Conservation (phyloP, 2,888 invertebrate species). For the Dichetophora obliterata region DNA sequence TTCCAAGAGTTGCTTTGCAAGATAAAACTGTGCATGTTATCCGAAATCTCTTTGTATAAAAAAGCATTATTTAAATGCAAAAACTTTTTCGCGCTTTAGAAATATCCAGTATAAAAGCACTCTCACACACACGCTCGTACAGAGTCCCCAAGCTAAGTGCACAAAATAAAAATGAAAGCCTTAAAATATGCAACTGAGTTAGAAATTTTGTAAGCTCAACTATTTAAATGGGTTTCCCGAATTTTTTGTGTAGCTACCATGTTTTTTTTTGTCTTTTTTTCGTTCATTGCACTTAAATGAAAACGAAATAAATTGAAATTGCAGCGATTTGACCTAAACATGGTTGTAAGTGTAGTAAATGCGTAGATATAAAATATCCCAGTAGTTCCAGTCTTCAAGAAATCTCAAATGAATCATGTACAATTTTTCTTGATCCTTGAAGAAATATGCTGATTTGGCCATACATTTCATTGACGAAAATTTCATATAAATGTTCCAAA, state of each 20-base stretch:
- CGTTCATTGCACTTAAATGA: constrained; percentile 1
- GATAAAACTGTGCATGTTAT: too few relatives aligned
- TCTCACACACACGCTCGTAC: not conserved
- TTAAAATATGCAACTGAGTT: constrained; percentile 7
- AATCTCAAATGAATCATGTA: too few relatives aligned
- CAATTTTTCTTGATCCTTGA: too few relatives aligned
- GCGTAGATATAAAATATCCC: not conserved
- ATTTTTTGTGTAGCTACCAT: too few relatives aligned
- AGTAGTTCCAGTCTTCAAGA: too few relatives aligned
- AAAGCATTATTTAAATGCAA: too few relatives aligned
- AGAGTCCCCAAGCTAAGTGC: not conserved
- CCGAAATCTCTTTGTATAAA: too few relatives aligned
- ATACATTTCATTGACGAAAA: too few relatives aligned
- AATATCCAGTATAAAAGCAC: constrained; percentile 12
- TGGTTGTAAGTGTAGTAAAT: not conserved
- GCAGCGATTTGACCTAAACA: not conserved
- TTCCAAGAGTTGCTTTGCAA: too few relatives aligned
- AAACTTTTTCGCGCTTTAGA: too few relatives aligned
- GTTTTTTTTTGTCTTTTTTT: not conserved
- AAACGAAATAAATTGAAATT: not conserved
- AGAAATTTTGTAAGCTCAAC: constrained; percentile 6
- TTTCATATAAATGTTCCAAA: too few relatives aligned
- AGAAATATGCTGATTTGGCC: too few relatives aligned
- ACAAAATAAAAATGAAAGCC: not conserved
- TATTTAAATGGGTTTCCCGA: not conserved